Percentiles rank a stretch among this genome's conserved stretches.
These are phyloP conservation scores for Hydropsyche betteni DNA, from an alignment of 2,888 invertebrate species.

Conservation along the genomic window DNA sequence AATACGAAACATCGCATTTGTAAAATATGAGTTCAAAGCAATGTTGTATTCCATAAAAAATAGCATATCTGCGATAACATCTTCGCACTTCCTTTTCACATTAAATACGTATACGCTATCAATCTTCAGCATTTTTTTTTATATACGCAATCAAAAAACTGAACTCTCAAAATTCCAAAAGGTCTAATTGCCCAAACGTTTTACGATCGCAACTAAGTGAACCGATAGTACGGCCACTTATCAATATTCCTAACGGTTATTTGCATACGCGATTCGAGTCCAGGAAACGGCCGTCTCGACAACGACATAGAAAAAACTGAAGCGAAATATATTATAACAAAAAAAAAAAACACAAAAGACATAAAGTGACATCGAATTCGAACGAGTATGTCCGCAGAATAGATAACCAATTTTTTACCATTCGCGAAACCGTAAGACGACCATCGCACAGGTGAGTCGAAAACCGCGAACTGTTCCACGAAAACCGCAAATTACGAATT, in stretches of 20 bases:
- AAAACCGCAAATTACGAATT: not conserved
- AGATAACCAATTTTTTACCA: not conserved
- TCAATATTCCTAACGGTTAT: constrained; percentile 21
- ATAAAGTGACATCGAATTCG: constrained; percentile 7
- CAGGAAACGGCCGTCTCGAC: constrained; percentile 1
- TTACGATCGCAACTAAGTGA: not conserved
- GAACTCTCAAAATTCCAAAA: too few relatives aligned
- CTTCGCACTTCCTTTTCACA: too few relatives aligned
- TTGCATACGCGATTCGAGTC: constrained; percentile 5
- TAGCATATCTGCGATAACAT: too few relatives aligned
- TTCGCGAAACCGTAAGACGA: not conserved
- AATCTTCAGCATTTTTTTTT: too few relatives aligned
- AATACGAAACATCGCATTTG: too few relatives aligned
- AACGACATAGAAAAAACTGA: too few relatives aligned
- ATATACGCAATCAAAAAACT: too few relatives aligned
- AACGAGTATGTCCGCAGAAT: not conserved
- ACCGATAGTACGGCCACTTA: not conserved
- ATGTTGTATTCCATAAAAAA: too few relatives aligned
- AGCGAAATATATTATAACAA: too few relatives aligned
- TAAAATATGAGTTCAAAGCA: too few relatives aligned
- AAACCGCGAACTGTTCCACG: constrained; percentile 12
- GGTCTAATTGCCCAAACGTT: too few relatives aligned
- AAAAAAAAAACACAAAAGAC: not conserved
- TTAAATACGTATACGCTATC: too few relatives aligned
- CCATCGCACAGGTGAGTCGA: not conserved